phyloP scores from a whole-genome alignment of 2,113 vertebrate species.

The Chloropsis hardwickii region DNA sequence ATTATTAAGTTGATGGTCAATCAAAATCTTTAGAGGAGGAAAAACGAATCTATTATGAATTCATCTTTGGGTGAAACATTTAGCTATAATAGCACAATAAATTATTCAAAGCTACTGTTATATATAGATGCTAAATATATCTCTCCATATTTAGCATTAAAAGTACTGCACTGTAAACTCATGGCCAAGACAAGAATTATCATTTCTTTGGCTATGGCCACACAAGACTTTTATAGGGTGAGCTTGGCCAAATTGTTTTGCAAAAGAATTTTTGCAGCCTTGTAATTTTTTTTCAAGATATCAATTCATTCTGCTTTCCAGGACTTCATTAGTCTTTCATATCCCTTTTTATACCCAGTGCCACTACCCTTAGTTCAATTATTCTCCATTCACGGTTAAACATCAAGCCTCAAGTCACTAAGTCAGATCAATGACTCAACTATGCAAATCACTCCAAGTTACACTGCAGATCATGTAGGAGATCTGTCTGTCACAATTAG shows the following conservation, averaged over 20 bases:
- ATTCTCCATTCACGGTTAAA: not conserved
- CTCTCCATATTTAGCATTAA: not conserved
- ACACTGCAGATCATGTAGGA: not conserved
- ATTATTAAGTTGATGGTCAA: not conserved
- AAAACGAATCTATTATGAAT: not conserved
- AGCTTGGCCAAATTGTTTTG: not conserved
- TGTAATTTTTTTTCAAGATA: not conserved
- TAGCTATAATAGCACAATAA: not conserved
- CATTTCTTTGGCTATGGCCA: not conserved
- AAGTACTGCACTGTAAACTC: not conserved
- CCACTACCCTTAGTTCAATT: not conserved
- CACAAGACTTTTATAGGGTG: not conserved
- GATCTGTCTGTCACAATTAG: not conserved
- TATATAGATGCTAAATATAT: not conserved
- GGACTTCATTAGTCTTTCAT: not conserved
- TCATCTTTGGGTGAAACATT: not conserved
- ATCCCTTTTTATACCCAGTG: not conserved
- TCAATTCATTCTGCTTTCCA: not conserved
- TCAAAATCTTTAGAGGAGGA: not conserved
- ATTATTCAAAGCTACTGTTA: not conserved
- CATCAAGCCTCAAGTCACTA: not conserved
- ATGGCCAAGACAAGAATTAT: not conserved
- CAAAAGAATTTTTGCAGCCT: not conserved
- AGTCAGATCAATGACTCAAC: not conserved
- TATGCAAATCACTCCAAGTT: not conserved